phyloP scores from a whole-genome alignment of 1,140 invertebrate species.

The Leptinotarsa undecemlineata region DNA sequence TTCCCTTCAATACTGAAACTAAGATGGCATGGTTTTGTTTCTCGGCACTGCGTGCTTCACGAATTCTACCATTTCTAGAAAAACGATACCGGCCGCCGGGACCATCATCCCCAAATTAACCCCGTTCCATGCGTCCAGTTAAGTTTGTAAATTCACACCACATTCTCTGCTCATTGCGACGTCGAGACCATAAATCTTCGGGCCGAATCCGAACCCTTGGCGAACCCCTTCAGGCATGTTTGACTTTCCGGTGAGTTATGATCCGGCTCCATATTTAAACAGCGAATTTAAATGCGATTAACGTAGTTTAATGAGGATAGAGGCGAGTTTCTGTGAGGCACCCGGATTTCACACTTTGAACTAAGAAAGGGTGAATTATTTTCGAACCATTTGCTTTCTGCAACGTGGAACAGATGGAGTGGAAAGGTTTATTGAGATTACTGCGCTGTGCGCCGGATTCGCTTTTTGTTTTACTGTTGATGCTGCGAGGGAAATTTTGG shows the following conservation, averaged over 20 bases:
- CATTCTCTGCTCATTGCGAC: conserved; percentile 42
- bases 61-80: background rate
- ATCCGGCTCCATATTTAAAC: conserved; percentile 44
- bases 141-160: conserved; percentile 34
- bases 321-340: conserved; percentile 7
- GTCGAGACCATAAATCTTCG: conserved; percentile 50
- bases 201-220: conserved; percentile 46
- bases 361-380: conserved; percentile 32
- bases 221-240: conserved; percentile 42
- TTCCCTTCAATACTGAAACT: rapidly evolving
- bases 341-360: conserved; percentile 36
- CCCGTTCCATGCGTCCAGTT: conserved; percentile 9
- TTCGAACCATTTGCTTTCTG: conserved; percentile 23
- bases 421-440: conserved; percentile 3
- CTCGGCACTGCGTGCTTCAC: too few species aligned
- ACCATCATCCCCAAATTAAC: background rate
- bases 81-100: background rate
- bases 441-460: background rate
- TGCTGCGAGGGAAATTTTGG: too few species aligned
- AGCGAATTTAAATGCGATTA: conserved; percentile 52
- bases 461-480: too few species aligned
- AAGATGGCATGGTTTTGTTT: too few species aligned
- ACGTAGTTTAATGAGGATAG: conserved; percentile 50
- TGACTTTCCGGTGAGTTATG: conserved; percentile 52
- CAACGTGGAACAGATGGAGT: conserved; percentile 1